Base-by-base conservation (phyloP, 2,888 invertebrate genomes). In the Leptarthrus brevirostris region DNA sequence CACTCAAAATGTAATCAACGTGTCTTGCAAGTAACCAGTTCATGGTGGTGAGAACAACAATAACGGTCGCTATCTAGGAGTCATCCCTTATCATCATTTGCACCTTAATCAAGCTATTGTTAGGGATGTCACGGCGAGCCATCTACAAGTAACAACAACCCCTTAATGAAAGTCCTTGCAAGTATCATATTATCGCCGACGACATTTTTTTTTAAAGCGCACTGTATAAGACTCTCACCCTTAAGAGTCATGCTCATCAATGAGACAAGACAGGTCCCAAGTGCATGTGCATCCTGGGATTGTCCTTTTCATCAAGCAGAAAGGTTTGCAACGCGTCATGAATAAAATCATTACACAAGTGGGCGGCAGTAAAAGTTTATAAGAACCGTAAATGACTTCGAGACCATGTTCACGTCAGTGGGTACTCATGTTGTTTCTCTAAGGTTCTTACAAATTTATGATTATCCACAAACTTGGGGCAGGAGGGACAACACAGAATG, bases 91-190 rank as follows among this genome's bases (percentile, higher is more conserved):
- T 66, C 66, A 66, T 20, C 49, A 16, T 66, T 66, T 49, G n/a
- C 66, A 66, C 66, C 66, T 66, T 66, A 66, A 66, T 66, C 66
- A 66, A 66, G 66, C 66, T 47, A 66, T 66, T 66, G 66, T 66
- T 49, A 30, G 24, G 49, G 44, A 30, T 14, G 14, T 40, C 40
- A 40, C 36, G 61, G 26, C 18, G 40, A 22, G 20, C 61, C 61
- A 40, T 61, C 36, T 47, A 3, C 10, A 16, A 30, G 49, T 20
- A 66, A 66, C 66, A 66, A 66, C 66, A 66, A 24, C 24, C 26
- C 47, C 66, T 47, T 66, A 66, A 66, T 66, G 66, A 49, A 66
- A 66, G 24, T 22, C n/a, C 26, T 26, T 66, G 2, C 18, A 14
- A 26, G 66, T 30, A 66, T 66, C 66, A 49, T 20, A 47, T 66